These are phyloP conservation scores for Palaemon carinicauda DNA, from an alignment of 1,140 invertebrate species.

Conservation along the genomic window DNA sequence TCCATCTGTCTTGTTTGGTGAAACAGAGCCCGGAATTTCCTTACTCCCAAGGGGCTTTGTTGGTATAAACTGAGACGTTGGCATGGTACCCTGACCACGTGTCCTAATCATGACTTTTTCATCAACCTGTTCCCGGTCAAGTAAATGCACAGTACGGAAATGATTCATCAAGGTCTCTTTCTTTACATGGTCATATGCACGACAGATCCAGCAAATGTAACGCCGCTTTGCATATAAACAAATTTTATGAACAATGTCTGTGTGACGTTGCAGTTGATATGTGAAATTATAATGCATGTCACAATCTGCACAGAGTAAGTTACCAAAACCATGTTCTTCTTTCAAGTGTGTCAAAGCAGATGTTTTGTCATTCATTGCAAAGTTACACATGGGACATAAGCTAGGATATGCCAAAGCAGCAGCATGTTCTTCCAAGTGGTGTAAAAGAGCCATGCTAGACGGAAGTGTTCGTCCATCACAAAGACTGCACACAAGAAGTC, in stretches of 20 bases:
- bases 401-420: constrained; percentile 44
- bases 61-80: constrained; percentile 59
- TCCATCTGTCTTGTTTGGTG: not conserved
- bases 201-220: constrained; percentile 60
- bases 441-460: constrained; percentile 54
- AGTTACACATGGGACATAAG: constrained; percentile 51
- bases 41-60: constrained; percentile 59
- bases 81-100: constrained; percentile 59
- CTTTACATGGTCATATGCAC: constrained; percentile 59
- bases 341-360: constrained; percentile 55
- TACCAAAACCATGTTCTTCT: constrained; percentile 58
- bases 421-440: constrained; percentile 57
- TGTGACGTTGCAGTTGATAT: constrained; percentile 57
- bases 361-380: constrained; percentile 24
- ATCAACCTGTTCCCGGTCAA: constrained; percentile 50
- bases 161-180: constrained; percentile 60
- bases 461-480: constrained; percentile 56
- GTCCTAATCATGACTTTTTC: constrained; percentile 60
- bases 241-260: constrained; percentile 58
- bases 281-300: constrained; percentile 59
- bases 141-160: constrained; percentile 55
- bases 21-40: constrained; percentile 12
- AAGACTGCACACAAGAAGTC: constrained; percentile 55
- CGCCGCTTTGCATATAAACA: constrained; percentile 57
- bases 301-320: constrained; percentile 53